Base-by-base conservation (phyloP, 2,113 vertebrate species). In the Sinocyclocheilus anshuiensis region DNA sequence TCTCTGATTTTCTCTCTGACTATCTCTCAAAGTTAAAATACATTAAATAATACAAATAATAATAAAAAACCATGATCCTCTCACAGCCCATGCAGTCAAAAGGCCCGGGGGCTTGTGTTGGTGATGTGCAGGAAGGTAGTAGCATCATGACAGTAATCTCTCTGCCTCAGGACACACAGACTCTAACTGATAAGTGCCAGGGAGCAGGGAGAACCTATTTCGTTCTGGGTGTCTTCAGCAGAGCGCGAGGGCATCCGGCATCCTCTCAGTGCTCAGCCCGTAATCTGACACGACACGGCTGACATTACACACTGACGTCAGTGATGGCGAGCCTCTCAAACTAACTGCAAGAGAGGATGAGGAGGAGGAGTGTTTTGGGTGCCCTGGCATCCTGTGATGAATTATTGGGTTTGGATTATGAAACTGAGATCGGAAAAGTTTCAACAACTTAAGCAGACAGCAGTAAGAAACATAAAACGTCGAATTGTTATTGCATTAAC, bases 221-320 rank as follows among this genome's bases (percentile, higher is more conserved):
- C 93, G 95, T 95, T 94, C 95, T 93, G 94, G 94, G 93, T 93
- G 93, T 93, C 95, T 95, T 94, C 95, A 95, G 89, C 87, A 93
- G 92, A 96, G 95, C 93, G 93, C 94, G 90, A 91, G 84, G 84
- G 93, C 92, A 89, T 91, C 91, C 88, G 88, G 94, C 91, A 91
- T 94, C 94, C 90, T 93, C 95, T 96, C 95, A 94, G 93, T 90
- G 91, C 92, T 92, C 90, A 36, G 29, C 91, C 93, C 92, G 92
- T 97, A 96, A 97, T 96, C 89, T 48, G 91, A 97, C 91, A 91
- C 92, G 96, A 97, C 97, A 91, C 90, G 93, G 91, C 93, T 96
- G 96, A 97, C 96, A 97, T 97, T 97, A 97, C 95, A 96, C 95
- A 95, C 95, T 92, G 90, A 93, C 92, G 94, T 91, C 91, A 88